Conservation (phyloP, 2,797 vertebrate genomes). For the Pitangus sulphuratus region DNA sequence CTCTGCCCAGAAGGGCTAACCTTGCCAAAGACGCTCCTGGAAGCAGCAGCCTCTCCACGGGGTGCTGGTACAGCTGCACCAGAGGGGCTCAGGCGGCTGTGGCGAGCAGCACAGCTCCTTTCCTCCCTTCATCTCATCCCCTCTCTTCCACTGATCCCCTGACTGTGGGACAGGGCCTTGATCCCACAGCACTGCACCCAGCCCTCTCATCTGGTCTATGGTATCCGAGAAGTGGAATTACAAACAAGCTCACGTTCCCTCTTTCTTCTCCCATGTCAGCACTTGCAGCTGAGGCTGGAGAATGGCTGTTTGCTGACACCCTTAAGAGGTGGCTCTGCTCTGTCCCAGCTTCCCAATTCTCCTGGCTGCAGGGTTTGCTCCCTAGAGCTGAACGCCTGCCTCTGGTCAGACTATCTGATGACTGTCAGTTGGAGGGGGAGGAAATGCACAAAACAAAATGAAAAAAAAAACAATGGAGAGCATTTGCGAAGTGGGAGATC, state of each 20-base stretch:
- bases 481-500: conserved; percentile 67
- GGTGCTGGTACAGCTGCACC: background rate
- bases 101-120: background rate
- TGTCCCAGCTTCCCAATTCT: background rate
- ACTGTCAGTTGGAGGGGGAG: background rate
- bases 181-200: background rate
- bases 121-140: background rate
- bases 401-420: conserved; percentile 54
- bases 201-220: background rate
- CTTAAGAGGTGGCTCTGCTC: background rate
- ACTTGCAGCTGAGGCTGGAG: background rate
- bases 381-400: background rate
- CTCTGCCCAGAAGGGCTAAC: background rate
- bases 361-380: conserved; percentile 34
- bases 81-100: background rate
- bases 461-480: conserved; percentile 18
- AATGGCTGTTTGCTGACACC: background rate
- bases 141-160: background rate
- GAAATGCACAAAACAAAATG: background rate
- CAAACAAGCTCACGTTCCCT: rapidly evolving
- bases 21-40: background rate
- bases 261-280: background rate
- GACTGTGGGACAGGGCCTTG: background rate
- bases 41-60: background rate
- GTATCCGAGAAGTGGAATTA: background rate